Base-by-base conservation (phyloP, 1,140 invertebrate genomes). In the Triops cancriformis region DNA sequence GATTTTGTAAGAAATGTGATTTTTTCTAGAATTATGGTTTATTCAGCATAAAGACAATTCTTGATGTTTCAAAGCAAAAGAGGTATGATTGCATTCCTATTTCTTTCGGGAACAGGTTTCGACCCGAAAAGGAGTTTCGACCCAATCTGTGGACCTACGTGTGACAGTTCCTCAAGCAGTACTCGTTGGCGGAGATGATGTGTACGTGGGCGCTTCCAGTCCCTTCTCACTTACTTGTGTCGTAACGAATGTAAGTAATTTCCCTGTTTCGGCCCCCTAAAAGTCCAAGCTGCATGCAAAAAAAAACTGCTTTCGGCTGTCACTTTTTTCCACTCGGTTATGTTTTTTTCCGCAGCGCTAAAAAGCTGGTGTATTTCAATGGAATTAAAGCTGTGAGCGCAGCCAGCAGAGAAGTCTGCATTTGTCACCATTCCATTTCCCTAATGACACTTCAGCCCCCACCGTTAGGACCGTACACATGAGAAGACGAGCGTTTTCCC, bases 151-250 rank as follows among this genome's bases (percentile, higher is more conserved):
- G 18, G 77, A 78, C 26, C 42, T 78, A 43, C 72, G 73, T 45
- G 41, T 78, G 14, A 45, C 45, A 43, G 77, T 74, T 43, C 77
- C 77, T 27, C 77, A 78, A 74, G 77, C 77, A 26, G 77, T 78
- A 2, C 77, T 78, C 10, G 77, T 78, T 27, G 77, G 77, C 1
- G 23, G 72, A 9, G 77, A 78, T 28, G 77, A 78, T 43, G 31
- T 78, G 27, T 78, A 78, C 72, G 77, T 78, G 26, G 73, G 77
- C 12, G 77, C 74, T 12, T 73, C 72, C 5, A 73, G 72, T 26
- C 77, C 77, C 41, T 78, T 78, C 72, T 74, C 77, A 11, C 37
- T 78, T 28, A 78, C 77, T 1, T 78, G 77, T 31, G 77, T 78
- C 73, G 74, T 78, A 14, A 78, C 77, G 5, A 78, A 78, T 31